Percentiles rank a stretch among this genome's conserved stretches.
Conservation (phyloP, 2,113 vertebrate species). For the Malurus cyaneus region DNA sequence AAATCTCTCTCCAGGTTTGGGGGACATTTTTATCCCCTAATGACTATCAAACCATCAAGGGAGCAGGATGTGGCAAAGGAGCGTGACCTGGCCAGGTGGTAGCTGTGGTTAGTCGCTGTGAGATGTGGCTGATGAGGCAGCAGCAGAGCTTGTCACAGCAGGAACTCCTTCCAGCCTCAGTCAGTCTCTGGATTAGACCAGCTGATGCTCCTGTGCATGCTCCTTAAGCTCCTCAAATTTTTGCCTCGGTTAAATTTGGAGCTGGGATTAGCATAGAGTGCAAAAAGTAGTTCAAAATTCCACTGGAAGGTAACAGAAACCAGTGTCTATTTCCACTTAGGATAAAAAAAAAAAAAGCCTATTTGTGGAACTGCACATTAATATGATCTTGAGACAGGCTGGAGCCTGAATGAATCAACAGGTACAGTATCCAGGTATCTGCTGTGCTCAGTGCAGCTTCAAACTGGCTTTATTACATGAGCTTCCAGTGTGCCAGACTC, state of each 20-base stretch:
- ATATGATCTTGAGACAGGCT: neutral
- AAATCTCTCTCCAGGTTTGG: neutral
- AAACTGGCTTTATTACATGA: fast-evolving
- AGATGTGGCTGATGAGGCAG: neutral
- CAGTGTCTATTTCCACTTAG: neutral
- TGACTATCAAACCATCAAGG: neutral
- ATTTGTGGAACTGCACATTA: neutral
- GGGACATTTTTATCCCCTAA: neutral
- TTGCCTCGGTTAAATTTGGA: neutral
- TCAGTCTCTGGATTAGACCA: neutral
- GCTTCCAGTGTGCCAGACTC: neutral
- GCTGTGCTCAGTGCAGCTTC: neutral
- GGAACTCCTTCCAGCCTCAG: neutral
- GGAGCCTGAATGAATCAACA: neutral
- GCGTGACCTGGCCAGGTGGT: neutral
- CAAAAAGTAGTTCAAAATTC: neutral
- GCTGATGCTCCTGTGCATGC: neutral
- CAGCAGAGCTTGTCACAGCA: neutral
- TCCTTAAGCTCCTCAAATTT: neutral
- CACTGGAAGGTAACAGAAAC: neutral
- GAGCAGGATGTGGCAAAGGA: neutral
- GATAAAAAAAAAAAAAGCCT: neutral
- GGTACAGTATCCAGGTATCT: neutral
- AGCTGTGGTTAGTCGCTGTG: neutral
- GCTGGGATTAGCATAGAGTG: neutral